Base-by-base conservation (phyloP, 2,888 invertebrate genomes). In the Tromatobia lineatoria region DNA sequence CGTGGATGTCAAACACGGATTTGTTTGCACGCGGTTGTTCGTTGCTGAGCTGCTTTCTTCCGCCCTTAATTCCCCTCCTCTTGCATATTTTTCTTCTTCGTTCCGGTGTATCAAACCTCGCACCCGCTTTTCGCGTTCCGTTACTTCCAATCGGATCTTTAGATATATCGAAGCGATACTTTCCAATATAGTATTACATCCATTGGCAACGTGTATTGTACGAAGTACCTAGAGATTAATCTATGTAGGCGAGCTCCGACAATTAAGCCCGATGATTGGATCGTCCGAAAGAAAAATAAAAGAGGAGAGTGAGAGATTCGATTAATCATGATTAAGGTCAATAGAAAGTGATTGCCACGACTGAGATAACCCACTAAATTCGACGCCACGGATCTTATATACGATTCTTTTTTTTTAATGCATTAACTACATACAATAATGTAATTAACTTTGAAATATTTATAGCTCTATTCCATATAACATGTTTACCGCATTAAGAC, bases 281-380 rank as follows among this genome's bases (percentile, higher is more conserved):
- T 50, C 64, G 25, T 18, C 20, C 25, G 47, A 47, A 34, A 59
- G n/a, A 15, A 29, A 20, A 54, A 61, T 20, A 71, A n/a, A n/a
- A 57, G 8, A 61, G 38, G 42, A 45, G 50, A 67, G 11, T 18
- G 6, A 23, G 45, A 78, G 73, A 57, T 74, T 74, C 78, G 78
- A 79, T 82, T 59, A 74, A 73, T 38, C 45, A 47, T 45, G 59
- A 82, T 83, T 83, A 83, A 66, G 82, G 79, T 79, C 82, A 79
- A 79, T 74, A 74, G 82, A 83, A 83, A 83, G 82, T 79, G 79
- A 83, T 75, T 47, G 52, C 50, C 25, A n/a, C 20, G 52, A 23
- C 38, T 38, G 57, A 34, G 67, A 74, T 82, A 74, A 77, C 20
- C n/a, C 54, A 52, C 25, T 29, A 54, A 69, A 61, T 67, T 69